Evolutionary conservation across 2,113 vertebrate genomes (phyloP).

Genomic region (Promerops cafer): DNA sequence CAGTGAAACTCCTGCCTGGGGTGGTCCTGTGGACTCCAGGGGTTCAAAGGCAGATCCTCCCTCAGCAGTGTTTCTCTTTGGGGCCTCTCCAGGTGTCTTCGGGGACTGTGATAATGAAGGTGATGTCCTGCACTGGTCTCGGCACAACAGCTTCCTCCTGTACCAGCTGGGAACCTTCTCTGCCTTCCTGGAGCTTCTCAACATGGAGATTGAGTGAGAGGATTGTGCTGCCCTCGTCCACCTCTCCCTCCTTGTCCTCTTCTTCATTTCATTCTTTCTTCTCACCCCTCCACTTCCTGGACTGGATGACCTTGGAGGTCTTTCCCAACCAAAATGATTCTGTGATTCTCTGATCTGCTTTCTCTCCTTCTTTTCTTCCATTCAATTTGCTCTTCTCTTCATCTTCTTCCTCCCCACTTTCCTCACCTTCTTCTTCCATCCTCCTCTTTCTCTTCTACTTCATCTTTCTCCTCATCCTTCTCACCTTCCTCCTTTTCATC

Average conservation of each 20-base stretch:
- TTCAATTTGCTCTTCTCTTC: neutral
- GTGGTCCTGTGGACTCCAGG: neutral
- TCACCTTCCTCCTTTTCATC: accelerated
- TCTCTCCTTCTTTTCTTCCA: neutral
- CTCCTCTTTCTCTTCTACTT: neutral
- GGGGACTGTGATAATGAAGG: slow-evolving; percentile 87
- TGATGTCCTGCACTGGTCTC: slow-evolving; percentile 88
- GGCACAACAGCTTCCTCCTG: slow-evolving; percentile 92
- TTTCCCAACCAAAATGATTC: neutral
- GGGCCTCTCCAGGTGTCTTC: slow-evolving; percentile 76
- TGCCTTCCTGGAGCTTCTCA: slow-evolving; percentile 91
- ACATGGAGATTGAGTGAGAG: slow-evolving; percentile 94
- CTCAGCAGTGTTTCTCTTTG: accelerated
- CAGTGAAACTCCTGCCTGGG: neutral
- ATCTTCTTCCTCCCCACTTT: neutral
- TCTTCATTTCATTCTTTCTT: neutral
- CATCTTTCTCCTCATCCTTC: neutral
- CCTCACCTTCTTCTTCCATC: neutral
- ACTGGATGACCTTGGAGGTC: neutral
- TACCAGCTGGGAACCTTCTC: slow-evolving; percentile 94
- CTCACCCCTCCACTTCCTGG: neutral
- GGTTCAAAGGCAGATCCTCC: neutral
- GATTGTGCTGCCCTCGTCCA: accelerated
- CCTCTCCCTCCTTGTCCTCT: neutral
- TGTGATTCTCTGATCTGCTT: neutral